Evolutionary conservation across 1,140 invertebrate species (phyloP), one percentile per base, ranked within the genome.

Genomic region (Chrysoperla carnea): DNA sequence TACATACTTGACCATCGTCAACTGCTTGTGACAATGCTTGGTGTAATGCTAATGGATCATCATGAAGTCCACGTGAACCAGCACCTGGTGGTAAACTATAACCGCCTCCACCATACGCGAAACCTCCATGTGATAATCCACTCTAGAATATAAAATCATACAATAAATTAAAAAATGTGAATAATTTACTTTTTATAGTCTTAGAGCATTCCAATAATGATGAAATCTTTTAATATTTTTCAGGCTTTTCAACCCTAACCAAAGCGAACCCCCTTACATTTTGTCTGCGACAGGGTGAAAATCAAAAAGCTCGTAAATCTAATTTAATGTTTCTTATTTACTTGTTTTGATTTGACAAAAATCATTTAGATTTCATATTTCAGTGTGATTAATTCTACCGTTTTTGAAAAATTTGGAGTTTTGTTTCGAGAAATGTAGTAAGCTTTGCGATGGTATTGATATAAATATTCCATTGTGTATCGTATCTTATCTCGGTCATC

Each of bases 21-120:
- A 85, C 76, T 4, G 76, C 72, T 46, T 73, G 73, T 46, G 76
- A 73, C 13, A 78, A 54, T 6, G 74, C 75, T 55, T 78, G 74
- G 50, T 78, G 75, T 28, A 77, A 53, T 4, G 74, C 72, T 15
- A 77, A 55, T 37, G 74, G 67, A 42, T 75, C 75, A 52, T 77
- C 75, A 47, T 72, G 63, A 33, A 62, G 42, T 8, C 47, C 45
- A 27, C 45, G 48, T 36, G 44, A 46, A 13, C 51, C 56, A 51
- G 45, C 47, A 44, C 41, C 67, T 35, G 58, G 57, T 0, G 59
- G 52, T 13, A 57, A 43, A 29, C 67, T 62, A 15, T 68, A 60
- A 36, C 64, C 46, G 28, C 64, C 63, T 4, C 62, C 63, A 9
- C 61, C 61, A 13, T 68, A 66, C 11, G 70, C 54, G 6, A 46